Percentiles rank a stretch among this genome's conserved stretches.
phyloP scores from a whole-genome alignment of 2,113 vertebrate genomes.

The Cyprinodon brontotheroides region DNA sequence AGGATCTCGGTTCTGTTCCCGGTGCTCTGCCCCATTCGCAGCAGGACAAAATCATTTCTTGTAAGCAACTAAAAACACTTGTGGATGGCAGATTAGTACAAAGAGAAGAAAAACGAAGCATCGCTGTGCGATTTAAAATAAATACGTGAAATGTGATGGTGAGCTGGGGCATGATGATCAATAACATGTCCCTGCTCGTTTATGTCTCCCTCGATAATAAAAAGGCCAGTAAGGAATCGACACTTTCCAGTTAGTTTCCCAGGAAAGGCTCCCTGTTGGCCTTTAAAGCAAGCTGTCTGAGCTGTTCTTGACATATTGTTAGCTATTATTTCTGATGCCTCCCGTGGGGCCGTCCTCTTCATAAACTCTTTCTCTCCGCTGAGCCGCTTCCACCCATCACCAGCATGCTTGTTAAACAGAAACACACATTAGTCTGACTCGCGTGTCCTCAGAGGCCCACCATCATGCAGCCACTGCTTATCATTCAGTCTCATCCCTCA shows the following conservation, averaged over 20 bases:
- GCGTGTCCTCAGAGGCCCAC: slow-evolving; percentile 71
- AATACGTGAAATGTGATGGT: slow-evolving; percentile 2
- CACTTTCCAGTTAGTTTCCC: slow-evolving; percentile 23
- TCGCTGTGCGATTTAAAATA: background rate
- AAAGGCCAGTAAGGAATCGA: slow-evolving; percentile 4
- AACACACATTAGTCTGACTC: slow-evolving; percentile 69
- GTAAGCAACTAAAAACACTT: slow-evolving; percentile 22
- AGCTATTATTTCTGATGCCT: slow-evolving; percentile 66
- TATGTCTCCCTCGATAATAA: slow-evolving; percentile 3
- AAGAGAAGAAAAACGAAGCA: slow-evolving; percentile 4
- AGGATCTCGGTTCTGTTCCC: slow-evolving; percentile 10
- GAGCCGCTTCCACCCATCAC: slow-evolving; percentile 49
- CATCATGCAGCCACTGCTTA: slow-evolving; percentile 63
- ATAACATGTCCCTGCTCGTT: slow-evolving; percentile 13
- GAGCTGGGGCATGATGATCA: slow-evolving; percentile 31
- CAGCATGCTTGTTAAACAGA: slow-evolving; percentile 76
- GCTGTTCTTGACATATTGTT: slow-evolving; percentile 56
- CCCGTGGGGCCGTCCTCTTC: slow-evolving; percentile 63
- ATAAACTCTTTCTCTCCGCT: slow-evolving; percentile 67
- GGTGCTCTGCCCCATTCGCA: slow-evolving; percentile 2
- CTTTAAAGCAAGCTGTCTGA: slow-evolving; percentile 53
- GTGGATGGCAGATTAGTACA: slow-evolving; percentile 10
- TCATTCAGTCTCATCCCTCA: slow-evolving; percentile 55
- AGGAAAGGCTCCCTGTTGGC: slow-evolving; percentile 41
- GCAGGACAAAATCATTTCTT: slow-evolving; percentile 11